Conservation (phyloP, 2,888 invertebrate genomes). For the Ferdinandea cuprea region DNA sequence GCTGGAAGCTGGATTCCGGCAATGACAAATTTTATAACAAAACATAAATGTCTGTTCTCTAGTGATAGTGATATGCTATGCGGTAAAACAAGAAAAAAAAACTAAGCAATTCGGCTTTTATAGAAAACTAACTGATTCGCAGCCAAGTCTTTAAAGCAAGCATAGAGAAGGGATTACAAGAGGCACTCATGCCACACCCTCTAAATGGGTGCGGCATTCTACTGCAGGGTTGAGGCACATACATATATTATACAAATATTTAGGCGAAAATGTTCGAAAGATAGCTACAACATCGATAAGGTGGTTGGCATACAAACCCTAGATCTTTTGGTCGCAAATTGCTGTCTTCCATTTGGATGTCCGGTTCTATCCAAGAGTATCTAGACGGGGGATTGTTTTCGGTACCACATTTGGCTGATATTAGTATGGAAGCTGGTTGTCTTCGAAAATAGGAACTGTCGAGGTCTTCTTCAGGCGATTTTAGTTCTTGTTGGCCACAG, state of each 20-base stretch:
- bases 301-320: conserved; percentile 77
- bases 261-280: conserved; percentile 8
- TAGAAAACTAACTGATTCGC: background rate
- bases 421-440: conserved; percentile 89
- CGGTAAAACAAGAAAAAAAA: conserved; percentile 42
- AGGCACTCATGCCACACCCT: conserved; percentile 21
- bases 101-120: conserved; percentile 47
- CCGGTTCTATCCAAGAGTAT: conserved; percentile 71
- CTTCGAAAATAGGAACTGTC: conserved; percentile 92
- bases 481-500: conserved; percentile 76
- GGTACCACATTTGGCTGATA: conserved; percentile 84
- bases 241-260: conserved; percentile 38
- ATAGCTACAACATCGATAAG: conserved; percentile 23
- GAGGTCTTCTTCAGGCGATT: conserved; percentile 86
- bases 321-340: conserved; percentile 77
- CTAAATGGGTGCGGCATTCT: conserved; percentile 39
- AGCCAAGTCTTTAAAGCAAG: conserved; percentile 38
- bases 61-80: conserved; percentile 19
- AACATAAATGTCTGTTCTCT: conserved; percentile 66
- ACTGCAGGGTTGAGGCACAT: conserved; percentile 51
- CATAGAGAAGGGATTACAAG: conserved; percentile 33
- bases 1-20: conserved; percentile 72
- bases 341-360: conserved; percentile 77
- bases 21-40: conserved; percentile 68
- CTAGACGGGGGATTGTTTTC: conserved; percentile 39